Evolutionary conservation across 2,888 invertebrate species (phyloP), one percentile per base, ranked within the genome.

Genomic region (Lasioglossum marginatum): DNA sequence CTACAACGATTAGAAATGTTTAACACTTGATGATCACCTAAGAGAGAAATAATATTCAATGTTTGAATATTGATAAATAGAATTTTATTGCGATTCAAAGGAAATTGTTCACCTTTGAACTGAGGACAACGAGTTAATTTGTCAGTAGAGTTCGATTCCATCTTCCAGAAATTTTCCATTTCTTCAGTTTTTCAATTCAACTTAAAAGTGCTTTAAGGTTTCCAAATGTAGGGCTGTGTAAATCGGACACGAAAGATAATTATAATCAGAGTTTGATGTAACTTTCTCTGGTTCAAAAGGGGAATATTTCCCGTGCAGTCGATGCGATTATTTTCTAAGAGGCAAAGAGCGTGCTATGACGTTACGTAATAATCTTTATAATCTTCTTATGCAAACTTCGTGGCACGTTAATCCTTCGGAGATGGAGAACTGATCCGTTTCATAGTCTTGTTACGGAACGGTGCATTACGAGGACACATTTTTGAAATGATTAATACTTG

Each of bases 301-400:
- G 31, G 23, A 37, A 68, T 68, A 23, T 37, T 68, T 8, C 6
- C 12, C 45, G 60, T 60, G 60, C 12, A 4, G 12, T 4, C 27
- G 14, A 31, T 14, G 4, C 27, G 31, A 27, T 16, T 68, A 37
- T 23, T 34, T 34, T 68, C 68, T 23, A 68, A 63, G 57, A 3
- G n/a, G 57, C n/a, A n/a, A 31, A 31, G 31, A 68, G 37, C 37
- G 31, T 19, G 19, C 6, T 12, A 23, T 3, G 34, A 34, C 23
- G 68, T 68, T 37, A 68, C 34, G 68, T 37, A 37, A 68, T 23
- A 34, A 34, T 68, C 68, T 4, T 68, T 4, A 68, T 68, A 68
- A 68, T 68, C 68, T 37, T 23, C 68, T 68, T 68, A 37, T 68
- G 68, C 37, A 68, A 34, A 68, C 23, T 68, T 34, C 68, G 37